Percentiles rank a stretch among this genome's conserved stretches.
These are phyloP conservation scores for Harpalus rubripes DNA, from an alignment of 2,888 invertebrate species.

Conservation along the genomic window DNA sequence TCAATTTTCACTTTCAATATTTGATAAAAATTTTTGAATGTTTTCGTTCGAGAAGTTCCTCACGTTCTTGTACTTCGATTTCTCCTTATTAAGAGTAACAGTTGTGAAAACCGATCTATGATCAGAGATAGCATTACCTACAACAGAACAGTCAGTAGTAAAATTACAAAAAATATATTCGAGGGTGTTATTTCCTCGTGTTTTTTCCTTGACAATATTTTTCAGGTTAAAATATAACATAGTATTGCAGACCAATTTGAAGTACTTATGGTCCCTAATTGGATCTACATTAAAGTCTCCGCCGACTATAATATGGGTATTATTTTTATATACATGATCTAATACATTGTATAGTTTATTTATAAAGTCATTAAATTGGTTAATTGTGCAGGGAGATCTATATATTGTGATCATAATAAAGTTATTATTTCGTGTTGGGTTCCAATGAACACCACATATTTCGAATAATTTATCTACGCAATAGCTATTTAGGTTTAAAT, in stretches of 20 bases:
- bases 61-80: background rate
- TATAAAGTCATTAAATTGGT: background rate
- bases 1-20: background rate
- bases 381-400: background rate
- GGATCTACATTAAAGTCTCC: conserved; percentile 8
- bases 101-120: background rate
- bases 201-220: background rate
- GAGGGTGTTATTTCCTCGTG: background rate
- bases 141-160: background rate
- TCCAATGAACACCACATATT: background rate
- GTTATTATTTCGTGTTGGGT: background rate
- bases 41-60: background rate
- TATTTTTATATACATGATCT: background rate
- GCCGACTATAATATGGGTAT: background rate
- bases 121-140: background rate
- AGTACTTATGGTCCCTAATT: background rate
- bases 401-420: background rate
- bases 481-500: background rate
- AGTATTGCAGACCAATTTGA: background rate
- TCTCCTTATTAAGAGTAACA: background rate
- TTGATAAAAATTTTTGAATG: background rate
- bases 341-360: background rate
- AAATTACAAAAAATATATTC: background rate
- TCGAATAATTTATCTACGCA: background rate
- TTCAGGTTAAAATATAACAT: background rate